Percentiles rank a stretch among this genome's conserved stretches.
Evolutionary conservation across 92 coral and sea anemone genomes (phyloP).

Genomic region (Blastomussa wellsi): DNA sequence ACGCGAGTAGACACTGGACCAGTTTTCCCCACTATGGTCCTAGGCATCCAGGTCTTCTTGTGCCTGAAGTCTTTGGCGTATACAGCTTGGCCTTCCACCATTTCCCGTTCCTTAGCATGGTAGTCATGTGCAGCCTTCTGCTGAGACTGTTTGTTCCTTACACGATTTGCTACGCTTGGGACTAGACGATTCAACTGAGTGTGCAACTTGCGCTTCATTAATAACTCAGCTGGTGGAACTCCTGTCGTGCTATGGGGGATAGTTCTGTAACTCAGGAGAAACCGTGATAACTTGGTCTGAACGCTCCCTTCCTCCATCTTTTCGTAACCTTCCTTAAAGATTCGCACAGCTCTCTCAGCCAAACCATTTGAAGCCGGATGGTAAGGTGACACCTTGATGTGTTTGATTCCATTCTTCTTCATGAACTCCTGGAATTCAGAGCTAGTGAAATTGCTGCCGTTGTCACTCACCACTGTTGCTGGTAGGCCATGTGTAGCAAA

Average conservation of each 20-base stretch:
- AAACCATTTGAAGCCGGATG: constrained; percentile 66
- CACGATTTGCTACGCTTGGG: constrained; percentile 51
- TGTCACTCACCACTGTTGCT: constrained; percentile 48
- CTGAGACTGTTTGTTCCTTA: constrained; percentile 51
- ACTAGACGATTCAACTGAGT: too few relatives aligned
- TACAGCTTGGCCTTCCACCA: constrained; percentile 48
- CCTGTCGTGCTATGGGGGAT: too few relatives aligned
- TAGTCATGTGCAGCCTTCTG: constrained; percentile 64
- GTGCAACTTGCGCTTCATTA: too few relatives aligned
- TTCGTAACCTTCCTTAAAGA: too few relatives aligned
- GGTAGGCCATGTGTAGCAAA: constrained; percentile 58
- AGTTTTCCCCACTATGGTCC: constrained; percentile 46
- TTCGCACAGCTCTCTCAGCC: constrained; percentile 56
- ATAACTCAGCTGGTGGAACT: constrained; percentile 67
- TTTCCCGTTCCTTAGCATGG: constrained; percentile 55
- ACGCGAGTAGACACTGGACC: constrained; percentile 55
- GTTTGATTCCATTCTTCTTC: constrained; percentile 51
- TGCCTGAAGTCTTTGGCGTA: constrained; percentile 40
- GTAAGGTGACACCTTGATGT: constrained; percentile 51
- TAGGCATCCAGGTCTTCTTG: constrained; percentile 64
- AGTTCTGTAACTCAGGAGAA: too few relatives aligned
- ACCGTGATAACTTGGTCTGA: constrained; percentile 51
- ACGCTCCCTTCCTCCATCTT: constrained; percentile 60
- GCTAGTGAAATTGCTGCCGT: constrained; percentile 49
- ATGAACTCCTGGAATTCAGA: constrained; percentile 47